These are phyloP conservation scores for Alloscopus bannaensis DNA, from an alignment of 2,888 invertebrate genomes.

Conservation along the genomic window DNA sequence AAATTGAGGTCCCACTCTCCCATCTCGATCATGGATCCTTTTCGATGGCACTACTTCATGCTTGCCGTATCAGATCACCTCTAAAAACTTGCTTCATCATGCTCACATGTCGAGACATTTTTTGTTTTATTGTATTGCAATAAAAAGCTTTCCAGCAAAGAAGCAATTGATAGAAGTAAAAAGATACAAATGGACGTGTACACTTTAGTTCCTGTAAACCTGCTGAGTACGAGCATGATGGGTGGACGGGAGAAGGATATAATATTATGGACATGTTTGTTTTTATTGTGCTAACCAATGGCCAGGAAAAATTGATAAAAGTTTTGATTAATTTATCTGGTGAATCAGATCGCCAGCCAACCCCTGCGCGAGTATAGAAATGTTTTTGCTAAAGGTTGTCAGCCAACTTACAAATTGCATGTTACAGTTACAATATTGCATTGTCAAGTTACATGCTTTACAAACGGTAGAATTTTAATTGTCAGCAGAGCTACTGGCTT, in stretches of 20 bases:
- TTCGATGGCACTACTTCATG: not conserved
- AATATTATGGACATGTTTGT: not conserved
- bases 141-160: slow-evolving; percentile 23
- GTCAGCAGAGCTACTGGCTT: no score
- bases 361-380: no score
- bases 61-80: slow-evolving; percentile 22
- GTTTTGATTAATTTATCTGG: slow-evolving; percentile 52
- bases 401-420: no score
- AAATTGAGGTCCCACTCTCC: not conserved
- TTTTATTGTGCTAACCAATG: slow-evolving; percentile 1
- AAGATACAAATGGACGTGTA: no score
- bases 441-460: no score
- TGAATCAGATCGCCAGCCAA: no score
- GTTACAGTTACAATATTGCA: no score
- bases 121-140: slow-evolving; percentile 23
- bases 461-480: no score
- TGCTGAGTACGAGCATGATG: not conserved
- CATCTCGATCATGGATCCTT: slow-evolving; percentile 2
- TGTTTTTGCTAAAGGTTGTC: no score
- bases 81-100: slow-evolving; percentile 1
- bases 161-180: not conserved
- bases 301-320: slow-evolving; percentile 1
- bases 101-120: not conserved
- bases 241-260: not conserved
- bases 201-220: slow-evolving; percentile 35